phyloP scores from a whole-genome alignment of 1,140 invertebrate species.

The Archivesica marissinica region DNA sequence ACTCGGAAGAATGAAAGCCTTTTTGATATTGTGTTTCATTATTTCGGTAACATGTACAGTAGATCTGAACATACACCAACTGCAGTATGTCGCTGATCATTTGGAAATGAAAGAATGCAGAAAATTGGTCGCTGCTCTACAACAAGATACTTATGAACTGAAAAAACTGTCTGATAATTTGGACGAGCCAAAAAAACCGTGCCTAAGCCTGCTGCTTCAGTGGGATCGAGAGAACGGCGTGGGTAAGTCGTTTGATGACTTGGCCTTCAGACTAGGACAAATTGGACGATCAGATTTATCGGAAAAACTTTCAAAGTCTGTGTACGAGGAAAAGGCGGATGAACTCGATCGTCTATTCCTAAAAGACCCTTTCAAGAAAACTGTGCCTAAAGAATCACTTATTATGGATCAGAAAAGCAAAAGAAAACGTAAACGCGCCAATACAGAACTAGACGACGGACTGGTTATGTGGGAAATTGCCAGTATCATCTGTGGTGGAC shows the following conservation, averaged over 20 bases:
- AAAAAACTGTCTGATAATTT: constrained; percentile 41
- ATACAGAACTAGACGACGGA: neutral
- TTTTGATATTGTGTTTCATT: neutral
- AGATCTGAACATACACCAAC: constrained; percentile 76
- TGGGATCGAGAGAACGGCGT: constrained; percentile 70
- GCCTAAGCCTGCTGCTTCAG: constrained; percentile 69
- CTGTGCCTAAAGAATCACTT: constrained; percentile 63
- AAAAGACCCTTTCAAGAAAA: constrained; percentile 72
- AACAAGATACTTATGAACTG: constrained; percentile 59
- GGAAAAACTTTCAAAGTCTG: constrained; percentile 68
- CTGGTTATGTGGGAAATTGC: constrained; percentile 36
- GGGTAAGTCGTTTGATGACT: constrained; percentile 74
- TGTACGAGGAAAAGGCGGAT: constrained; percentile 72
- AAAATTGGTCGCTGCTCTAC: constrained; percentile 66
- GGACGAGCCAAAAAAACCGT: constrained; percentile 63
- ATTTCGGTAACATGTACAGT: constrained; percentile 54
- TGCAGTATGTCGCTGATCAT: constrained; percentile 74
- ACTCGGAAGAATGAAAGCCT: no score
- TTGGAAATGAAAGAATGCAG: constrained; percentile 69
- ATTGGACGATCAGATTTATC: constrained; percentile 73
- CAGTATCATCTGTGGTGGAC: constrained; percentile 29
- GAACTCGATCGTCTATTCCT: constrained; percentile 68
- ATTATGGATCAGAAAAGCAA: constrained; percentile 54
- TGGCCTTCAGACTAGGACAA: constrained; percentile 70
- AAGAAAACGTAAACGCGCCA: neutral